Base-by-base conservation (phyloP, 1,140 invertebrate genomes). In the Habropoda laboriosa region DNA sequence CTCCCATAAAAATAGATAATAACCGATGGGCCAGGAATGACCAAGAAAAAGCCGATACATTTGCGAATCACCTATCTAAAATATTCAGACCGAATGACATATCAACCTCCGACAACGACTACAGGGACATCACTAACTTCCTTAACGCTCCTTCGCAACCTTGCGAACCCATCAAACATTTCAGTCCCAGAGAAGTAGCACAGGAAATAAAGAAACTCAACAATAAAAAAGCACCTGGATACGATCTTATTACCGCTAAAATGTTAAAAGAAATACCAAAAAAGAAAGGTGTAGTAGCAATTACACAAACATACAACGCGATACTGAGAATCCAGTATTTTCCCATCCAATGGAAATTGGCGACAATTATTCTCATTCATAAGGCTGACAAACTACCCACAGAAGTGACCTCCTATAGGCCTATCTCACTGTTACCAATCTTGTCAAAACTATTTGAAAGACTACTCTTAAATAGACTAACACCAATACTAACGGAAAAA, bases 271-370 rank as follows among this genome's bases (percentile, higher is more conserved):
- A n/a, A n/a, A n/a, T n/a, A n/a, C n/a, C n/a, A n/a, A n/a, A n/a
- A n/a, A n/a, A n/a, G n/a, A n/a, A n/a, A 89, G 83, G 66, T 12
- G 60, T 88, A 35, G 45, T 85, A 61, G 82, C 58, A n/a, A 66
- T 87, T 1, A 75, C 76, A 5, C 42, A 45, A 21, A 18, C 85
- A 16, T 83, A 67, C 38, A 88, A 88, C 40, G 79, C 66, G 21
- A 80, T 83, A 13, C 35, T 87, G 0, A 66, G 86, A 61, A 51
- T 82, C 7, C 6, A 30, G 2, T 81, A 83, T 64, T 61, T 87
- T 42, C 88, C 86, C 3, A 58, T 35, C 0, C 83, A 87, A 51
- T 92, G 89, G 90, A 93, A 92, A 80, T 74, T 88, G 16, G 86
- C 90, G 2, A 64, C 88, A 67, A 86, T 91, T 10, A 87, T 89